Base-by-base conservation (phyloP, 2,113 vertebrate species). In the Prionailurus bengalensis region DNA sequence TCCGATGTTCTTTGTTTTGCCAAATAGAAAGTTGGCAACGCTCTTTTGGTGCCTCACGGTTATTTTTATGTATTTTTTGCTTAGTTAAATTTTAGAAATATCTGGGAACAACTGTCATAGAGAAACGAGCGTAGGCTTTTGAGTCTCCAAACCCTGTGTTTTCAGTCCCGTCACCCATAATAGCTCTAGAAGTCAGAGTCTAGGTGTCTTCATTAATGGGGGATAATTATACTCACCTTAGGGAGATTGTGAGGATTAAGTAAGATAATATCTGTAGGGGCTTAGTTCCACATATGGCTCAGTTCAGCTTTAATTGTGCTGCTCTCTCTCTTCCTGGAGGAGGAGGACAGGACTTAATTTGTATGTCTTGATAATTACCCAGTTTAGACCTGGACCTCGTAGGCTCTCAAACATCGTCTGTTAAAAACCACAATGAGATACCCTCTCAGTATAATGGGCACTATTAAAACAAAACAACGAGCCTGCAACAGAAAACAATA, bases 21-120 rank as follows among this genome's bases (percentile, higher is more conserved):
- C 80, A 93, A 78, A 96, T 73, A 86, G 94, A 95, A 96, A 87
- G 10, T 63, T 74, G 88, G 84, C 96, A 83, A 73, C 3, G n/a
- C 51, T 93, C 55, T 80, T 17, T 70, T 1, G 10, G 39, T 92
- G 85, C 55, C 68, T 79, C 76, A 53, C 84, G 71, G 74, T 96
- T 95, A 95, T 97, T 96, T 93, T 84, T 94, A 82, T 70, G 58
- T 81, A 39, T 90, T 94, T 96, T 92, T 51, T 95, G n/a, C 48
- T 94, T 33, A 61, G 45, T 89, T 93, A 88, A 92, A 91, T 96
- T 92, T 5, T 29, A 92, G n/a, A 84, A 85, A 36, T n/a, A 74
- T 87, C 63, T 89, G 89, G 94, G 78, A 91, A 94, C 61, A 98
- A 95, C 58, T 91, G 68, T 71, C 63, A 85, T 7, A 91, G 70